Percentiles rank a stretch among this genome's conserved stretches.
These are phyloP conservation scores for Thunnus thynnus DNA, from an alignment of 2,113 vertebrate species.

Conservation along the genomic window DNA sequence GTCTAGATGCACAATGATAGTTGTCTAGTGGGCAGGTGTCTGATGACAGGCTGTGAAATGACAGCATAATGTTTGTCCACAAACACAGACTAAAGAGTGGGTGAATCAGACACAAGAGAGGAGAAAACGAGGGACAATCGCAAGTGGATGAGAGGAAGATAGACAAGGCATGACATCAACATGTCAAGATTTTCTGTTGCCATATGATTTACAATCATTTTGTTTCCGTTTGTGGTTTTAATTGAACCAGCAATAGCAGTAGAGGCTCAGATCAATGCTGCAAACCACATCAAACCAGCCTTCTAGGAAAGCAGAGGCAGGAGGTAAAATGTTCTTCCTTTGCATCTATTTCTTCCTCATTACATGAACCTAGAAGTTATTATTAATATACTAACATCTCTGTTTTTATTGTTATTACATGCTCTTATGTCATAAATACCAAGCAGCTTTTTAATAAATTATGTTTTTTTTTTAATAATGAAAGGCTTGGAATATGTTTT, in stretches of 20 bases:
- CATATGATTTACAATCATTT: not conserved
- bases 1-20: not conserved
- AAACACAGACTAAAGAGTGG: not conserved
- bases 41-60: conserved; percentile 9
- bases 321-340: no score
- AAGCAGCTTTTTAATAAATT: no score
- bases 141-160: not conserved
- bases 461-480: not conserved
- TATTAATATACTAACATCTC: no score
- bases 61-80: not conserved
- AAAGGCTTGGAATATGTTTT: no score
- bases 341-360: no score
- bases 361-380: no score
- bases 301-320: not conserved
- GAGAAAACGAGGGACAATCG: not conserved
- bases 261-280: not conserved
- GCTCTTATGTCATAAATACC: no score
- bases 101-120: not conserved
- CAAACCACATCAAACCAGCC: not conserved
- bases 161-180: not conserved
- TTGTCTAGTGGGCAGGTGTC: conserved; percentile 6
- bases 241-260: not conserved
- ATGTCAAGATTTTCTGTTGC: not conserved
- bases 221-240: not conserved
- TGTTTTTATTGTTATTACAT: no score